Conservation (phyloP, 1,140 invertebrate species). For the Cydia fagiglandana region DNA sequence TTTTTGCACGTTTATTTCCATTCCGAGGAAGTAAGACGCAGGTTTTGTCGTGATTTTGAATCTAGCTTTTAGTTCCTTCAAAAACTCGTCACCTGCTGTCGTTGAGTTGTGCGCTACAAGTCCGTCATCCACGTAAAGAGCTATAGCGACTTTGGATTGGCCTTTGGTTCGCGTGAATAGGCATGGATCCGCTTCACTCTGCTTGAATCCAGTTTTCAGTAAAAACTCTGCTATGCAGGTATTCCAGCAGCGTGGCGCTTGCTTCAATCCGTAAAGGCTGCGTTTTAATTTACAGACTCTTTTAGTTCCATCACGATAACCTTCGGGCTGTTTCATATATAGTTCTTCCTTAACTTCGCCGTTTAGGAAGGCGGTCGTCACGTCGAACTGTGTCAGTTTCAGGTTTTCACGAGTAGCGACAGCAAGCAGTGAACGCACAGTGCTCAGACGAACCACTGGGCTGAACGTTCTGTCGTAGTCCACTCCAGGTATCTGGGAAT, state of each 20-base stretch:
- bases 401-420: slow-evolving; percentile 33
- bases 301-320: slow-evolving; percentile 6
- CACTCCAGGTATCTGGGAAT: slow-evolving; percentile 46
- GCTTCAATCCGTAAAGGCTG: slow-evolving; percentile 61
- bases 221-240: slow-evolving; percentile 43
- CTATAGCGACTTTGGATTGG: slow-evolving; percentile 44
- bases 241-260: slow-evolving; percentile 55
- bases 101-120: slow-evolving; percentile 49
- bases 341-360: background rate
- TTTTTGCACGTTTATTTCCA: slow-evolving; percentile 45
- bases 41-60: slow-evolving; percentile 49
- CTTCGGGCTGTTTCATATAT: slow-evolving; percentile 33
- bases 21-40: slow-evolving; percentile 48
- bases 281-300: slow-evolving; percentile 42
- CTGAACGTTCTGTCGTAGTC: slow-evolving; percentile 60
- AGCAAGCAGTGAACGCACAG: slow-evolving; percentile 31
- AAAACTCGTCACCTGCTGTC: slow-evolving; percentile 35
- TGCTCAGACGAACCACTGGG: slow-evolving; percentile 44
- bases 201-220: slow-evolving; percentile 49
- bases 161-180: slow-evolving; percentile 45
- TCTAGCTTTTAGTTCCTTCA: slow-evolving; percentile 41
- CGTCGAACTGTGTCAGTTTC: background rate
- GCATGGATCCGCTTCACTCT: slow-evolving; percentile 57
- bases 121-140: slow-evolving; percentile 67
- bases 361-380: background rate